A percentile compares a stretch with the other conserved stretches of the same genome.
These are phyloP conservation scores for Xiphophorus birchmanni DNA, from an alignment of 2,797 vertebrate species.

Conservation along the genomic window DNA sequence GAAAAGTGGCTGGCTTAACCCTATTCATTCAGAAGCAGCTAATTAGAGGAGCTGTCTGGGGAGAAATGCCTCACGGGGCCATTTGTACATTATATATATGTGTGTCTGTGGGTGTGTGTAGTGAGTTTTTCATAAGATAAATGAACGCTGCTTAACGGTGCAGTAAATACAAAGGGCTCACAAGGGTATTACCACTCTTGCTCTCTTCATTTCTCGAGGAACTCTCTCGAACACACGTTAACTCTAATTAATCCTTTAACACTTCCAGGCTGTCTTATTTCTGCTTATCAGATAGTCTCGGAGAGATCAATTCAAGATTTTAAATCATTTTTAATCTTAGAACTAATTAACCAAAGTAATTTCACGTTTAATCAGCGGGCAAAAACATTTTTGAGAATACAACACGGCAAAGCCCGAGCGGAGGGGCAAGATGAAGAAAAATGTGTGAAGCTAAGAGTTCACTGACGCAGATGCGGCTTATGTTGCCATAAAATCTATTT, in stretches of 20 bases:
- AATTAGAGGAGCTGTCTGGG: conserved; percentile 62
- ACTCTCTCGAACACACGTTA: conserved; percentile 29
- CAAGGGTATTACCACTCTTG: conserved; percentile 52
- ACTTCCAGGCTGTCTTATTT: conserved; percentile 22
- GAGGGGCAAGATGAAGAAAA: conserved; percentile 7
- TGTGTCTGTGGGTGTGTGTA: conserved; percentile 25
- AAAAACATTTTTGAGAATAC: background rate
- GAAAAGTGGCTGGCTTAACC: conserved; percentile 53
- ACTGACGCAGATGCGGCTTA: conserved; percentile 6
- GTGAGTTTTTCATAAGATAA: conserved; percentile 61
- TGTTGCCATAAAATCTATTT: background rate
- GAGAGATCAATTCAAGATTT: conserved; percentile 22
- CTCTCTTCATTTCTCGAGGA: conserved; percentile 39
- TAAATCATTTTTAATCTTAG: conserved; percentile 20
- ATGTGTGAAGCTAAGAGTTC: background rate
- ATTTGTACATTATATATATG: conserved; percentile 29
- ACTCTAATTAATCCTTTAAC: conserved; percentile 38
- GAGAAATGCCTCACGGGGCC: conserved; percentile 43
- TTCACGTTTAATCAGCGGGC: conserved; percentile 20
- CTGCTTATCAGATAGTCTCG: conserved; percentile 1
- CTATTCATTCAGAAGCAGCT: conserved; percentile 62
- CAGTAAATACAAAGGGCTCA: conserved; percentile 67
- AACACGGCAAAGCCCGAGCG: background rate
- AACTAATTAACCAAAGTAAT: conserved; percentile 11
- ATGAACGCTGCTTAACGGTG: conserved; percentile 67